Evolutionary conservation across 2,888 invertebrate species (phyloP).

Genomic region (Noctuana brunneofusca): DNA sequence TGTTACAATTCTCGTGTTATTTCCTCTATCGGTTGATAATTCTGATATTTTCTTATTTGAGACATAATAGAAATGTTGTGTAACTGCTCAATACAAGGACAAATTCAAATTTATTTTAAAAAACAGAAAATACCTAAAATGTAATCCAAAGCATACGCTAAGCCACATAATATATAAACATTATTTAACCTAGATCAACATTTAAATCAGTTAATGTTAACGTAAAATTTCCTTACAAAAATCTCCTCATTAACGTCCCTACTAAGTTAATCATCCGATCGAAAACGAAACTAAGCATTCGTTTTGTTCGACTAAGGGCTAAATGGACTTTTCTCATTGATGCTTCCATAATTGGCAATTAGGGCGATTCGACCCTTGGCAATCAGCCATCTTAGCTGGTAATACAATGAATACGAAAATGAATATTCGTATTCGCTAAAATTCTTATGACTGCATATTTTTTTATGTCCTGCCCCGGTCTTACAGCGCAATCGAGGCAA

Average conservation of each 20-base stretch:
- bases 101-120: no score
- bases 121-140: no score
- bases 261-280: neutral
- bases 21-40: slow-evolving; percentile 5
- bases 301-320: neutral
- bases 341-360: neutral
- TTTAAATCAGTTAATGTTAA: no score
- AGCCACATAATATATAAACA: no score
- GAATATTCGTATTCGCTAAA: no score
- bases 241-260: no score
- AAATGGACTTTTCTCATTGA: neutral
- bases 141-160: no score
- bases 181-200: no score
- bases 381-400: neutral
- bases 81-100: neutral
- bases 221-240: no score
- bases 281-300: neutral
- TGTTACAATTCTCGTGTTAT: slow-evolving; percentile 4
- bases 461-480: no score
- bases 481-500: no score
- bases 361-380: neutral
- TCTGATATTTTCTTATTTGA: neutral
- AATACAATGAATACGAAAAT: neutral
- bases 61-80: neutral
- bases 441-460: no score